Percentiles rank a stretch among this genome's conserved stretches.
Evolutionary conservation across 2,113 vertebrate genomes (phyloP).

Genomic region (Nycticorax nycticorax): DNA sequence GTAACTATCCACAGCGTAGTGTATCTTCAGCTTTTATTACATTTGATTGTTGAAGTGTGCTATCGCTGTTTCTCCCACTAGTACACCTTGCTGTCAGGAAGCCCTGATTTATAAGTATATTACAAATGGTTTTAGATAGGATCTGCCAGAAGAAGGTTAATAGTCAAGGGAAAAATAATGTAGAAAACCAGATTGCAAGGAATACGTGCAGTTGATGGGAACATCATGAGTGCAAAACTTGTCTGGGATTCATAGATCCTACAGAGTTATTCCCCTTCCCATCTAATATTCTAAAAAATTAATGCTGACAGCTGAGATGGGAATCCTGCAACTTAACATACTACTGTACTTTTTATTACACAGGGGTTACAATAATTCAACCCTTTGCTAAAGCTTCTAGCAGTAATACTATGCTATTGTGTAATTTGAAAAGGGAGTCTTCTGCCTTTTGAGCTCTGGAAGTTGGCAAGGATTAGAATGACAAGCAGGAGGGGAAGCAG

Average conservation of each 20-base stretch:
- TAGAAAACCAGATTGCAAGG: background rate
- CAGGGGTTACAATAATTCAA: background rate
- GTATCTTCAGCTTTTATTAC: background rate
- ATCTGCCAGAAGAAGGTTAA: conserved; percentile 11
- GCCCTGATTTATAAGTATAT: background rate
- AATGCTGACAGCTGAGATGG: background rate
- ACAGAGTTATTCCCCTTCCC: background rate
- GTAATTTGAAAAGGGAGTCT: background rate
- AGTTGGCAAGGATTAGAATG: conserved; percentile 6
- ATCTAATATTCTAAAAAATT: background rate
- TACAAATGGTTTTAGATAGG: background rate
- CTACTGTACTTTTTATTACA: background rate
- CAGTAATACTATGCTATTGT: background rate
- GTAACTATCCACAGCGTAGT: background rate
- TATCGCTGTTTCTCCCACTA: background rate
- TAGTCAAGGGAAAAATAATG: background rate
- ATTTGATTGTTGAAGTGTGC: background rate
- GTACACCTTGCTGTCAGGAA: background rate
- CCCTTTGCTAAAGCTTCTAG: background rate
- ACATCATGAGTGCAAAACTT: background rate
- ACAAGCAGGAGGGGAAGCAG: background rate
- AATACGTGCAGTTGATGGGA: background rate
- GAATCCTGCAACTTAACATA: background rate
- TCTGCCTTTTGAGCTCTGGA: background rate
- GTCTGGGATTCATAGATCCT: background rate